These are phyloP conservation scores for Mirza zaza DNA, from an alignment of 2,113 vertebrate genomes.

Conservation along the genomic window DNA sequence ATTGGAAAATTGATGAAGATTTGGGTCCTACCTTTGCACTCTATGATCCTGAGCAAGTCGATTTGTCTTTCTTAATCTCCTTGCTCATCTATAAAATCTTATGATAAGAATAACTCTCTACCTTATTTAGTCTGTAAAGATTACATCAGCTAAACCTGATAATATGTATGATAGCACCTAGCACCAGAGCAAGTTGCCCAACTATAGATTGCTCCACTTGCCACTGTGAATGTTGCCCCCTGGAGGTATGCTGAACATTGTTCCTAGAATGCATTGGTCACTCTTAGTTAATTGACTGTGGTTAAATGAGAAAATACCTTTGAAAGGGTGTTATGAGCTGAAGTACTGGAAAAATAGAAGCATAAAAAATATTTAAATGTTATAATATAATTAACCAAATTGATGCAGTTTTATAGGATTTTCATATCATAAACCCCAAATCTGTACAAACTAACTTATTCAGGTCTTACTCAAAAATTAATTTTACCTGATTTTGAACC, in stretches of 20 bases:
- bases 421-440: neutral
- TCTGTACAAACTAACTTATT: neutral
- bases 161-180: neutral
- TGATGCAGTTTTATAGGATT: conserved; percentile 31
- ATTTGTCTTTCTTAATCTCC: neutral
- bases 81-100: neutral
- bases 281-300: neutral
- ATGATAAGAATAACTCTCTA: neutral
- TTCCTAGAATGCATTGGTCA: neutral
- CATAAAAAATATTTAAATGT: conserved; percentile 2
- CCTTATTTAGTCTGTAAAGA: neutral
- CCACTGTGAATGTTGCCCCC: neutral
- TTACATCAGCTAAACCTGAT: neutral
- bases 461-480: conserved; percentile 33
- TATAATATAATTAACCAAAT: neutral
- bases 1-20: neutral
- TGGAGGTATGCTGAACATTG: neutral
- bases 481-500: conserved; percentile 49
- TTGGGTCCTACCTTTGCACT: neutral
- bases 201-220: neutral
- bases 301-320: neutral
- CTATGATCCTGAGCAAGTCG: neutral
- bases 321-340: neutral
- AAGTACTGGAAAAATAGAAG: conserved; percentile 15
- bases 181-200: neutral